Evolutionary conservation across 2,113 vertebrate genomes (phyloP).

Genomic region (Cervus canadensis): DNA sequence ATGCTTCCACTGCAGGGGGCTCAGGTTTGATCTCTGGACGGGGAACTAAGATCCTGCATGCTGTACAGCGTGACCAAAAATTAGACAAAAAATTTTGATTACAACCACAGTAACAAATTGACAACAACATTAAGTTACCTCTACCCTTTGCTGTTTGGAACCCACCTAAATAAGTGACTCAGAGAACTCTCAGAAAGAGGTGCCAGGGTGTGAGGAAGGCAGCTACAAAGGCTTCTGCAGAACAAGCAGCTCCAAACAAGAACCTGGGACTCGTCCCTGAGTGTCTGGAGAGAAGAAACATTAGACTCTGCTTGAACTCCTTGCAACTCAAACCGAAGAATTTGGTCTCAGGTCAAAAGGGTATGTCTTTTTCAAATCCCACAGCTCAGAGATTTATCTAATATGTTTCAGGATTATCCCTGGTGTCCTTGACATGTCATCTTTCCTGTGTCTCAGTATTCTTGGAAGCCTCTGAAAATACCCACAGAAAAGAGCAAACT

Average conservation of each 20-base stretch:
- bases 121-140: background rate
- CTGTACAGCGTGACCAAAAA: background rate
- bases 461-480: background rate
- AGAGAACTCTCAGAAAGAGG: background rate
- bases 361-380: slow-evolving; percentile 1
- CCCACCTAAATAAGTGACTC: background rate
- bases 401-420: background rate
- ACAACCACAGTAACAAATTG: background rate
- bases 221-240: background rate
- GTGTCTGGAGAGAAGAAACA: background rate
- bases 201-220: background rate
- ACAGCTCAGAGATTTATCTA: background rate
- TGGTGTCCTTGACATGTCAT: background rate
- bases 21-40: background rate
- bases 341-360: slow-evolving; percentile 12
- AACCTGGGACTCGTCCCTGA: background rate
- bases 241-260: background rate
- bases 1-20: background rate
- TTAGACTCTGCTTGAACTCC: background rate
- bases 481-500: background rate
- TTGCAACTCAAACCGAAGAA: slow-evolving; percentile 1
- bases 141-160: background rate
- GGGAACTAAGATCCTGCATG: background rate
- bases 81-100: background rate
- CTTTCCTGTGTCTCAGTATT: background rate